These are phyloP conservation scores for Teleopsis dalmanni DNA, from an alignment of 1,140 invertebrate species.

Conservation along the genomic window DNA sequence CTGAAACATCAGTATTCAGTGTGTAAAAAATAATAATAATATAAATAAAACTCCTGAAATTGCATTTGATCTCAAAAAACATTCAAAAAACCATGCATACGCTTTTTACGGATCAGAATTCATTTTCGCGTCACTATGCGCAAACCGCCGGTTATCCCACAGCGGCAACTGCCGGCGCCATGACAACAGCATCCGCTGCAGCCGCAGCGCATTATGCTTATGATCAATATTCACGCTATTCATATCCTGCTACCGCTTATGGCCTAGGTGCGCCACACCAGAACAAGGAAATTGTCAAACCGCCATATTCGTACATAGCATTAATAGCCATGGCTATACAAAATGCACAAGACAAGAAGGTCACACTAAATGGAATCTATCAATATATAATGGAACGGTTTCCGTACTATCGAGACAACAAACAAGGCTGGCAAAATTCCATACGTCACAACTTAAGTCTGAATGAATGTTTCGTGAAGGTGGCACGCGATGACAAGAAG, in stretches of 20 bases:
- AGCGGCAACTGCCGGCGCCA: slow-evolving; percentile 46
- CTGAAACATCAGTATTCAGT: neutral
- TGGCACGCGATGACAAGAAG: slow-evolving; percentile 85
- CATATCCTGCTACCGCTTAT: slow-evolving; percentile 51
- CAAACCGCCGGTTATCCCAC: slow-evolving; percentile 50
- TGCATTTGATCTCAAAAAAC: neutral
- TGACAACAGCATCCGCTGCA: slow-evolving; percentile 45
- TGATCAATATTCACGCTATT: slow-evolving; percentile 66
- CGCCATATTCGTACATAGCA: slow-evolving; percentile 96
- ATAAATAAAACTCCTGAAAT: neutral
- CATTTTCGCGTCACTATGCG: slow-evolving; percentile 51
- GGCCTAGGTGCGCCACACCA: slow-evolving; percentile 57
- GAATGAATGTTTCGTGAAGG: slow-evolving; percentile 99
- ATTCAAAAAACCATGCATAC: slow-evolving; percentile 63
- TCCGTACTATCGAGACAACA: slow-evolving; percentile 96
- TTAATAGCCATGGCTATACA: slow-evolving; percentile 98
- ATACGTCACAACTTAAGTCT: slow-evolving; percentile 94
- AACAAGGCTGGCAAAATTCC: slow-evolving; percentile 92
- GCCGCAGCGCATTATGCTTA: slow-evolving; percentile 54
- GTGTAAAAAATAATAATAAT: neutral
- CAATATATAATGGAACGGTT: slow-evolving; percentile 98
- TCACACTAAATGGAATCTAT: slow-evolving; percentile 97
- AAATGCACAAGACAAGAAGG: slow-evolving; percentile 83
- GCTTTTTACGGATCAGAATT: slow-evolving; percentile 78
- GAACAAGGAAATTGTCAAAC: slow-evolving; percentile 87